Percentiles rank a stretch among this genome's conserved stretches.
phyloP scores from a whole-genome alignment of 2,113 vertebrate genomes.

The Petaurus breviceps region DNA sequence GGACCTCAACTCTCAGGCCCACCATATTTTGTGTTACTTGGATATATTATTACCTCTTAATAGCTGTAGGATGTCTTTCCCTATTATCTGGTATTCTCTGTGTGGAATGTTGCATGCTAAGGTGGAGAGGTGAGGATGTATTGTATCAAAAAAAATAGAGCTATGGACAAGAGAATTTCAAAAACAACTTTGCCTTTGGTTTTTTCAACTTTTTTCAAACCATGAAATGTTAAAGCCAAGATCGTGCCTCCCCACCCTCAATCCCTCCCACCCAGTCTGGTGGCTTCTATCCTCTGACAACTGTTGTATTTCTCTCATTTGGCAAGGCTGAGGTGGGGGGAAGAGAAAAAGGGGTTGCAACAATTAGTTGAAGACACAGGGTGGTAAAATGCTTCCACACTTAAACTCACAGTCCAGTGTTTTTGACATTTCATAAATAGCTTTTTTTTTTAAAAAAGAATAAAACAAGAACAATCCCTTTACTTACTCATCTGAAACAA shows the following conservation, averaged over 20 bases:
- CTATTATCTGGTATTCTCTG: neutral
- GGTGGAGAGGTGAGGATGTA: constrained; percentile 73
- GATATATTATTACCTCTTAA: neutral
- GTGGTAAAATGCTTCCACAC: constrained; percentile 87
- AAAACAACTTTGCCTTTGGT: constrained; percentile 75
- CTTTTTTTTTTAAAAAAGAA: constrained; percentile 85
- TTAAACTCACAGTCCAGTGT: constrained; percentile 91
- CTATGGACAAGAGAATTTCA: constrained; percentile 66
- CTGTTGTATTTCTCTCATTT: constrained; percentile 76
- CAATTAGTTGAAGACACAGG: constrained; percentile 87
- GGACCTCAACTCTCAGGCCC: constrained; percentile 69
- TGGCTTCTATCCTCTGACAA: constrained; percentile 70
- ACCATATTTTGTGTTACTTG: constrained; percentile 40
- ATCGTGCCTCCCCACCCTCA: neutral
- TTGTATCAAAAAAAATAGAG: constrained; percentile 65
- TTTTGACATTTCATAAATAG: constrained; percentile 93
- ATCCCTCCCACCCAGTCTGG: constrained; percentile 8
- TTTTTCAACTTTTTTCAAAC: constrained; percentile 75
- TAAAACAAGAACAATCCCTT: constrained; percentile 91
- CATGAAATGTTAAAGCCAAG: constrained; percentile 76
- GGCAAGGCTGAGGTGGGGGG: constrained; percentile 80
- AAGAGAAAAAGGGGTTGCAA: constrained; percentile 84
- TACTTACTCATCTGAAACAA: constrained; percentile 91
- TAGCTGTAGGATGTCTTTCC: rapidly evolving
- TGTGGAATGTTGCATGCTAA: neutral